phyloP scores from a whole-genome alignment of 2,113 vertebrate species.

The Proterorhinus semilunaris region DNA sequence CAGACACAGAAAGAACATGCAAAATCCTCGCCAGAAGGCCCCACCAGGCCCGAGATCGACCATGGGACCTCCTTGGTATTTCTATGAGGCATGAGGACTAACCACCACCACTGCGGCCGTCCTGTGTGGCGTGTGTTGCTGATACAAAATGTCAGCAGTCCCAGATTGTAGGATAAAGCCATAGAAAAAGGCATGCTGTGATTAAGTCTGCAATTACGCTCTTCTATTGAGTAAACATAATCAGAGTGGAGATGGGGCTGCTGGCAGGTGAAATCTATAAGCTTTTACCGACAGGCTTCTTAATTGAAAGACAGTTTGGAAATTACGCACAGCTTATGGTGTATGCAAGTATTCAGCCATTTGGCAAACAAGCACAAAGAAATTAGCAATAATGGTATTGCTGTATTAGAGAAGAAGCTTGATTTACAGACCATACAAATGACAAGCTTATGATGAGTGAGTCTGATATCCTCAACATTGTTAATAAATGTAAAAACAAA shows the following conservation, averaged over 20 bases:
- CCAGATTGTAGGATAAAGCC: constrained; percentile 2
- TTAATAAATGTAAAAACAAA: too few species aligned
- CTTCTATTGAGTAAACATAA: constrained; percentile 43
- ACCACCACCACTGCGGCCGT: too few species aligned
- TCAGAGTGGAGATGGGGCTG: constrained; percentile 20
- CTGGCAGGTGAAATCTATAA: constrained; percentile 17
- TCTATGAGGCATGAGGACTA: too few species aligned
- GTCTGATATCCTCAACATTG: too few species aligned
- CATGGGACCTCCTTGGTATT: too few species aligned
- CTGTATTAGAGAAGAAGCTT: too few species aligned
- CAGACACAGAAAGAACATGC: too few species aligned
- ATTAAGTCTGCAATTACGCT: constrained; percentile 35
- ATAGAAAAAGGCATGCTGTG: constrained; percentile 38
- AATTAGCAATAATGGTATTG: neutral
- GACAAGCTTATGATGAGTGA: neutral
- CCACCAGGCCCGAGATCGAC: too few species aligned
- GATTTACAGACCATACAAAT: too few species aligned
- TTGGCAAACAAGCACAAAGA: constrained; percentile 10
- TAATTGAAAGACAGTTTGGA: constrained; percentile 8
- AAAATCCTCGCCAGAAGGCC: too few species aligned
- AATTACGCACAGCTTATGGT: neutral
- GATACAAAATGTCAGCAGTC: constrained; percentile 8
- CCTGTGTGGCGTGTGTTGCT: too few species aligned
- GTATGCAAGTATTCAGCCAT: constrained; percentile 1
- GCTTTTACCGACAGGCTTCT: constrained; percentile 6